Base-by-base conservation (phyloP, 2,888 invertebrate species). In the Callinectes sapidus region DNA sequence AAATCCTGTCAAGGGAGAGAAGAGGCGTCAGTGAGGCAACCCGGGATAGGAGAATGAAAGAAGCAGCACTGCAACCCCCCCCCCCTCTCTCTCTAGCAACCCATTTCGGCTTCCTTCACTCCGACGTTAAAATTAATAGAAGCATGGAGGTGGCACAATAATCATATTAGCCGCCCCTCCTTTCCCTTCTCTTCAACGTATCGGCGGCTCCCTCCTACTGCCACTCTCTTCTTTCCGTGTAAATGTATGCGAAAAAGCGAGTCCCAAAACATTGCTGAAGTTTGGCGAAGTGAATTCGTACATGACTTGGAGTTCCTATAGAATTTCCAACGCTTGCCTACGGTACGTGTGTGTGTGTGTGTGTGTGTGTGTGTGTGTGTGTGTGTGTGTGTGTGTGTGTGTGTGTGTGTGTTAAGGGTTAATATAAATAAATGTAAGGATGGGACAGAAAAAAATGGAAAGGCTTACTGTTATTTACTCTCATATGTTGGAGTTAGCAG, bases 1-100 rank as follows among this genome's bases (percentile, higher is more conserved):
- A 99, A 96, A 99, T 98, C 96, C 99, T 98, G 95, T 94, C 95
- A 95, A 61, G 90, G 32, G 54, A 71, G 32, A 87, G 5, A 71
- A 77, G n/a, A 39, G 6, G 54, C n/a, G 23, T 23, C 18, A 23
- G 18, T 61, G 61, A 61, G 18, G 23, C 61, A 18, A 1, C 3
- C 18, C 18, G 61, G 3, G n/a, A 3, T 2, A 23, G 3, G 48
- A n/a, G 54, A 55, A 10, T 16, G 55, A 8, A 39, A 39, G n/a
- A n/a, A n/a, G n/a, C n/a, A n/a, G n/a, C n/a, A n/a, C n/a, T n/a
- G n/a, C n/a, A n/a, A 35, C 66, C 8, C 35, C 35, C 71, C 28
- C 71, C 28, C 71, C 28, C 71, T 71, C 71, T 71, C 71, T 71
- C 71, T n/a, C 8, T 0, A 23, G 23, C 23, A 71, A 71, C 71